Base-by-base conservation (phyloP, 2,797 vertebrate species). In the Lophotriccus pileatus region DNA sequence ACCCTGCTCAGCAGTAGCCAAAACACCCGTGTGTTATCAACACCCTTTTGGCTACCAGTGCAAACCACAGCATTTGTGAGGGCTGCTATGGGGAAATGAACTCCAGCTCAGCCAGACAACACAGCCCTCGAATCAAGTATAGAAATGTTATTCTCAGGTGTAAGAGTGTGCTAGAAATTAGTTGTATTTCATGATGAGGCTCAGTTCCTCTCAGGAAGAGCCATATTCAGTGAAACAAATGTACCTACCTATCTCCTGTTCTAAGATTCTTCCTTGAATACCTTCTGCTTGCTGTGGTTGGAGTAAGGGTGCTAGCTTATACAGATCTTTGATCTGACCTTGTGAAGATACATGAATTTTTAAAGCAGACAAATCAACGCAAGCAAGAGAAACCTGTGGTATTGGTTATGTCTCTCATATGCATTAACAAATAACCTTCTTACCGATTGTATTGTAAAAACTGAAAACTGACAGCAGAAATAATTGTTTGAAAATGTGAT, bases 351-450 rank as follows among this genome's bases (percentile, higher is more conserved):
- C 25, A 25, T 49, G 7, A 2, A 60, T 76, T 72, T 79, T 81
- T 72, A 46, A 85, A 88, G 22, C 19, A 62, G 17, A 68, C 4
- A 32, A 74, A 73, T 18, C 39, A 56, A 41, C 9, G 12, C 24
- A 47, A 68, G 18, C 34, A 74, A 63, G 69, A 67, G 4, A 14
- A 91, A 69, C 25, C 27, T 90, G 24, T 84, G 27, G 6, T 84
- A 63, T 75, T 1, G 0, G 2, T 63, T 56, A 36, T 5, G 2
- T 70, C 0, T 2, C 9, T 79, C 17, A 18, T 14, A 36, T 44
- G 12, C 17, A 8, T 72, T 77, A 56, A 27, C 18, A 68, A 88
- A 68, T 82, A 82, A 63, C 11, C 4, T 6, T 64, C 9, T 76
- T 79, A 49, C 4, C 23, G 14, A 44, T 76, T 84, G 14, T 76